Percentiles rank a stretch among this genome's conserved stretches.
phyloP scores from a whole-genome alignment of 2,888 invertebrate genomes.

The Abrostola triplasia region DNA sequence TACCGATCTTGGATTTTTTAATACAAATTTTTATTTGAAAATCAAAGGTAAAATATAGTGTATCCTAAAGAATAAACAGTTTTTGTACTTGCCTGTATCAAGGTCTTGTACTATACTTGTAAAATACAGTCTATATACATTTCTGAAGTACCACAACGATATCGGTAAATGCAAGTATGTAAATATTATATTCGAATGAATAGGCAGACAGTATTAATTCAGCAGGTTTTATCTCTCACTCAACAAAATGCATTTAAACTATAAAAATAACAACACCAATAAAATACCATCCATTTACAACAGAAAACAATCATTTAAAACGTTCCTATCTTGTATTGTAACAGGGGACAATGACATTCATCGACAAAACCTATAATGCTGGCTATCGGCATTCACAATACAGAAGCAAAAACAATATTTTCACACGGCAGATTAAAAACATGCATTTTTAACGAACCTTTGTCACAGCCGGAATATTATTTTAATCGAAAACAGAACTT shows the following conservation, averaged over 20 bases:
- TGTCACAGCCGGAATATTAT: conserved; percentile 38
- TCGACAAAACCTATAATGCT: conserved; percentile 23
- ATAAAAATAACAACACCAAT: not conserved
- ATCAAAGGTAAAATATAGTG: too few species aligned
- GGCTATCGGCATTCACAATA: conserved; percentile 23
- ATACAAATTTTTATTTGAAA: too few species aligned
- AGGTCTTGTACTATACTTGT: too few species aligned
- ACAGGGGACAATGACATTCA: conserved; percentile 24
- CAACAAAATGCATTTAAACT: conserved; percentile 1
- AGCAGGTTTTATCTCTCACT: not conserved
- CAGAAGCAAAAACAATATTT: conserved; percentile 45
- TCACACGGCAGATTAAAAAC: conserved; percentile 53
- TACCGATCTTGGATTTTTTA: too few species aligned
- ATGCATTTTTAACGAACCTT: conserved; percentile 57
- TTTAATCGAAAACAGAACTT: conserved; percentile 51
- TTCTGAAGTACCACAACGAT: too few species aligned
- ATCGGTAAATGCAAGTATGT: too few species aligned
- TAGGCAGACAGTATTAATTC: not conserved
- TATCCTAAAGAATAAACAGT: too few species aligned
- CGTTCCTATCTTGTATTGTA: conserved; percentile 14
- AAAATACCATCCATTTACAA: conserved; percentile 16
- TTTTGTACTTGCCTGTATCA: too few species aligned
- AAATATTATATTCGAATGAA: too few species aligned
- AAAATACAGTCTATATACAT: too few species aligned
- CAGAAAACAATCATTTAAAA: conserved; percentile 16